phyloP scores from a whole-genome alignment of 1,140 invertebrate genomes.

The Caenorhabditis latens region DNA sequence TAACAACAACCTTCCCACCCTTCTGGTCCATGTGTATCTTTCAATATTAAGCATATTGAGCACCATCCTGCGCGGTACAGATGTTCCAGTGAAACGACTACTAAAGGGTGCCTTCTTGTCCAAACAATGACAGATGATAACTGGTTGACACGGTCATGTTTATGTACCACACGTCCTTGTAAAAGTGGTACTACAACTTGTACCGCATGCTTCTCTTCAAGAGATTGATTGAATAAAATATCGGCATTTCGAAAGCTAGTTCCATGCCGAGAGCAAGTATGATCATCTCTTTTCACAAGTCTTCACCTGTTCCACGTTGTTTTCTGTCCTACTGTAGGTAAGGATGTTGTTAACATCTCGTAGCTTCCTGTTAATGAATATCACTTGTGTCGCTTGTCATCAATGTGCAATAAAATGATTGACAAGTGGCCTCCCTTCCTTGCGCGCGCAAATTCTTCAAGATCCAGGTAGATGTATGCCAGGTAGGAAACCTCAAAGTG shows the following conservation, averaged over 20 bases:
- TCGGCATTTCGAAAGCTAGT: no score
- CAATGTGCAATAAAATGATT: slow-evolving; percentile 54
- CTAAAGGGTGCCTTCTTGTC: slow-evolving; percentile 33
- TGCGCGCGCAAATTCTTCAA: slow-evolving; percentile 14
- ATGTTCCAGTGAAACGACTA: background rate
- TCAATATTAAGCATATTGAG: slow-evolving; percentile 6
- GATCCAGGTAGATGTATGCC: slow-evolving; percentile 43
- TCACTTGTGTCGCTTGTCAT: slow-evolving; percentile 51
- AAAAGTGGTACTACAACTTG: slow-evolving; percentile 36
- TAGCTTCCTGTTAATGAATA: slow-evolving; percentile 54
- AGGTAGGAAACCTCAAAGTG: slow-evolving; percentile 54
- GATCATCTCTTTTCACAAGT: no score
- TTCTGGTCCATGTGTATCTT: background rate
- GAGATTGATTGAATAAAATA: no score
- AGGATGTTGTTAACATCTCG: slow-evolving; percentile 22
- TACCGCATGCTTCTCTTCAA: background rate
- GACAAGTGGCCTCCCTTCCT: slow-evolving; percentile 14
- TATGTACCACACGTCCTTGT: slow-evolving; percentile 45
- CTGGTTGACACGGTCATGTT: slow-evolving; percentile 48
- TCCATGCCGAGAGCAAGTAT: no score
- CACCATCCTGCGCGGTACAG: slow-evolving; percentile 7
- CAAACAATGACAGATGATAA: slow-evolving; percentile 56
- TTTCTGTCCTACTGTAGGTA: slow-evolving; percentile 8
- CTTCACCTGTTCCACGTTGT: background rate
- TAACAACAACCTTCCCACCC: no score